Conservation (phyloP, 2,888 invertebrate genomes). For the Lottia scabra region DNA sequence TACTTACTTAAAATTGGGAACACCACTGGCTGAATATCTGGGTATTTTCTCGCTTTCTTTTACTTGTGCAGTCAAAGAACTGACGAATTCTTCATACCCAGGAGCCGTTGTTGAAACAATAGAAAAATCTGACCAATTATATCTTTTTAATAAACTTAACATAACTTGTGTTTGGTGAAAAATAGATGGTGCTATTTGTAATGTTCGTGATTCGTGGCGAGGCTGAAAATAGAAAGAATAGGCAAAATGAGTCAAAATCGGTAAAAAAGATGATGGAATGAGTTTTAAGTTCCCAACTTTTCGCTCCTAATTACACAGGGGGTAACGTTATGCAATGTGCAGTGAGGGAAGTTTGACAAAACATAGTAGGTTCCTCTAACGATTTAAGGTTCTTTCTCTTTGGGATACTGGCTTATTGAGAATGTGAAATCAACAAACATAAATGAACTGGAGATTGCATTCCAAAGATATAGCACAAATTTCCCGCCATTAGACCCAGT, state of each 20-base stretch:
- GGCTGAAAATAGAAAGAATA: constrained; percentile 45
- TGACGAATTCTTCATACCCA: constrained; percentile 95
- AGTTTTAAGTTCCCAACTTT: too few relatives aligned
- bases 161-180: constrained; percentile 97
- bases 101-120: constrained; percentile 84
- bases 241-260: not conserved
- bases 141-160: constrained; percentile 92
- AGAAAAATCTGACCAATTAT: constrained; percentile 96
- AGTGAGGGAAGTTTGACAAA: too few relatives aligned
- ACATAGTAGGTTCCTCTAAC: too few relatives aligned
- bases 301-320: not conserved
- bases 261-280: not conserved
- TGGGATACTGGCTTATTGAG: too few relatives aligned
- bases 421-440: too few relatives aligned
- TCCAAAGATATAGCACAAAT: too few relatives aligned
- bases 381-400: too few relatives aligned
- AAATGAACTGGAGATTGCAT: too few relatives aligned
- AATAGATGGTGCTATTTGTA: constrained; percentile 95
- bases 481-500: too few relatives aligned
- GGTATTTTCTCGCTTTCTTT: constrained; percentile 16
- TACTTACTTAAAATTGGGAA: constrained; percentile 17
- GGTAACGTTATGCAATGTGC: too few relatives aligned
- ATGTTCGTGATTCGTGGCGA: constrained; percentile 82
- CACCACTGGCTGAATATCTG: constrained; percentile 9
- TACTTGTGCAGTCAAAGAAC: constrained; percentile 83